Conservation (phyloP, 2,797 vertebrate genomes). For the Tauraco hartlaubi region DNA sequence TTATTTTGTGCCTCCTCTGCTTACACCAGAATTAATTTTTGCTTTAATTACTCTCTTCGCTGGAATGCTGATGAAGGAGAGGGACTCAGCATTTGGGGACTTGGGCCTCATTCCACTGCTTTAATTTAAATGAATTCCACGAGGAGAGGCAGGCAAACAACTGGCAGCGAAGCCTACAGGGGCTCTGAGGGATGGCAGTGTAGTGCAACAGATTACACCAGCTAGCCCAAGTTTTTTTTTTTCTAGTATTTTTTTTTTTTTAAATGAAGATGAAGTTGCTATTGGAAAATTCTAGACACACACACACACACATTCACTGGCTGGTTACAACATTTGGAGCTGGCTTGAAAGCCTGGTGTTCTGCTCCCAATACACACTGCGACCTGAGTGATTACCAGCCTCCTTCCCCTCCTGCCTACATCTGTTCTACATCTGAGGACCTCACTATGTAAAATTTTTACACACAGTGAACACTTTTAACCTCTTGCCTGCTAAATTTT, state of each 20-base stretch:
- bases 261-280: constrained; percentile 76
- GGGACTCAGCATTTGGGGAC: constrained; percentile 99
- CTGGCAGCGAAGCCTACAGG: constrained; percentile 97
- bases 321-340: constrained; percentile 79
- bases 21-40: constrained; percentile 99
- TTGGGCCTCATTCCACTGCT: constrained; percentile 98
- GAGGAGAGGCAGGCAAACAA: constrained; percentile 98
- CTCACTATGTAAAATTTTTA: constrained; percentile 83
- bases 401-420: constrained; percentile 82
- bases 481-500: constrained; percentile 85
- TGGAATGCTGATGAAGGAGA: constrained; percentile 99
- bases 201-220: constrained; percentile 82
- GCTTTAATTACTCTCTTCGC: constrained; percentile 99
- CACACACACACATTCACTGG: constrained; percentile 36
- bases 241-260: background rate
- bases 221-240: constrained; percentile 72
- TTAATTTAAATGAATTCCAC: constrained; percentile 99
- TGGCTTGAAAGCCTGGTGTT: constrained; percentile 79
- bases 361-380: constrained; percentile 78
- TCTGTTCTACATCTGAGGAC: constrained; percentile 87
- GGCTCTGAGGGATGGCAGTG: constrained; percentile 91
- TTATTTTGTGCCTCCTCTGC: constrained; percentile 99
- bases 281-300: constrained; percentile 80
- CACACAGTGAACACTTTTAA: constrained; percentile 85
- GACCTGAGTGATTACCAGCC: constrained; percentile 80